Evolutionary conservation across 2,797 vertebrate genomes (phyloP).

Genomic region (Anguilla pacifica): DNA sequence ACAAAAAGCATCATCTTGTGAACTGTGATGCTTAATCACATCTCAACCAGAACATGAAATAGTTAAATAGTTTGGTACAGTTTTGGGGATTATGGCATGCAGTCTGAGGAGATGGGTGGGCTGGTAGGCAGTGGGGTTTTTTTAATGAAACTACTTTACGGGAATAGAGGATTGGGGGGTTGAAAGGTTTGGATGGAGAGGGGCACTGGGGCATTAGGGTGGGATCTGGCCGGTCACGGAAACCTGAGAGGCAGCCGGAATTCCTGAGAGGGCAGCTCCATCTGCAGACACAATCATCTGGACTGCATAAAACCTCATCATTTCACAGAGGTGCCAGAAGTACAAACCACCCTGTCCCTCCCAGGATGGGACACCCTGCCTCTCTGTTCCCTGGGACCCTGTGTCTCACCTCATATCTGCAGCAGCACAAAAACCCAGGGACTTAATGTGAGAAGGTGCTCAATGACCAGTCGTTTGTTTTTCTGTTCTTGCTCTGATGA

Average conservation of each 20-base stretch:
- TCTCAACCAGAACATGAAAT: neutral
- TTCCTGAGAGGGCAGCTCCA: conserved; percentile 76
- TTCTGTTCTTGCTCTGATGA: neutral
- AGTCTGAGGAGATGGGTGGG: neutral
- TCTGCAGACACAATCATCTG: conserved; percentile 74
- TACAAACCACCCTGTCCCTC: neutral
- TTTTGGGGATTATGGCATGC: neutral
- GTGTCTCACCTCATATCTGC: neutral
- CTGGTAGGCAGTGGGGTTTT: neutral
- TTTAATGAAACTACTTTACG: conserved; percentile 24
- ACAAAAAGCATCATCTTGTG: too few species aligned
- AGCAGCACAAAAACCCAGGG: neutral
- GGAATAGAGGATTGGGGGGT: conserved; percentile 49
- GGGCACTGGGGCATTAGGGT: conserved; percentile 46
- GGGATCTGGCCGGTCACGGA: conserved; percentile 55
- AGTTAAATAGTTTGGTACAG: neutral
- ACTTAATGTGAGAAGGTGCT: neutral
- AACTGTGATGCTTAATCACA: neutral
- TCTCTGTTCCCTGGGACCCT: neutral
- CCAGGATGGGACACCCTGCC: neutral
- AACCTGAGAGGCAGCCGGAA: conserved; percentile 72
- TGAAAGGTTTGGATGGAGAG: conserved; percentile 51
- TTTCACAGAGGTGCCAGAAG: conserved; percentile 52
- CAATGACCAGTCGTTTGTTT: neutral
- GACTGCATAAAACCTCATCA: conserved; percentile 63